Conservation (phyloP, 2,888 invertebrate genomes). For the Limulus polyphemus region DNA sequence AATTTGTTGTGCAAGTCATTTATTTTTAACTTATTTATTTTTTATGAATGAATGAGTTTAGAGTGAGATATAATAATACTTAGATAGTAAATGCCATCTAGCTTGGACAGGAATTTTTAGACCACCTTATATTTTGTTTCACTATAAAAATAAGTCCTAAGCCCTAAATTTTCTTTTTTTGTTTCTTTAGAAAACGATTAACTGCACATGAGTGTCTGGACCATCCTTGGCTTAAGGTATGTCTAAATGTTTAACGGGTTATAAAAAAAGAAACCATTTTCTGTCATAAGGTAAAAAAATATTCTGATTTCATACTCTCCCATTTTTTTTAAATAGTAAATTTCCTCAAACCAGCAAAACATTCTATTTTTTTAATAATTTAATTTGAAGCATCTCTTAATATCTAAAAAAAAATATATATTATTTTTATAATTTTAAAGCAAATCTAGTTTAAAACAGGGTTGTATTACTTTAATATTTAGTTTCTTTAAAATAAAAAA, state of each 20-base stretch:
- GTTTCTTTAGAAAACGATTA: conserved; percentile 69
- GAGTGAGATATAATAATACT: too few relatives aligned
- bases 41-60: too few relatives aligned
- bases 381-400: conserved; percentile 3
- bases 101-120: too few relatives aligned
- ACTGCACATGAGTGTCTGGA: conserved; percentile 93
- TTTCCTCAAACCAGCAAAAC: too few relatives aligned
- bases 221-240: conserved; percentile 89
- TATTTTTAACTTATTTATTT: too few relatives aligned
- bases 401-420: neutral
- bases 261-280: neutral
- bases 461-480: neutral
- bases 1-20: too few relatives aligned
- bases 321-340: too few relatives aligned
- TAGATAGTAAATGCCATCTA: too few relatives aligned
- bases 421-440: neutral
- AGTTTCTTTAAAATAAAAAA: too few relatives aligned
- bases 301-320: too few relatives aligned
- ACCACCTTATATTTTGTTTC: neutral
- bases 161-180: neutral
- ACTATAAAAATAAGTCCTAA: conserved; percentile 1
- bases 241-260: conserved; percentile 47
- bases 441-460: neutral
- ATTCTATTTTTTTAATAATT: neutral
- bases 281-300: too few relatives aligned